These are phyloP conservation scores for Loriculus beryllinus DNA, from an alignment of 2,797 vertebrate species.

Conservation along the genomic window DNA sequence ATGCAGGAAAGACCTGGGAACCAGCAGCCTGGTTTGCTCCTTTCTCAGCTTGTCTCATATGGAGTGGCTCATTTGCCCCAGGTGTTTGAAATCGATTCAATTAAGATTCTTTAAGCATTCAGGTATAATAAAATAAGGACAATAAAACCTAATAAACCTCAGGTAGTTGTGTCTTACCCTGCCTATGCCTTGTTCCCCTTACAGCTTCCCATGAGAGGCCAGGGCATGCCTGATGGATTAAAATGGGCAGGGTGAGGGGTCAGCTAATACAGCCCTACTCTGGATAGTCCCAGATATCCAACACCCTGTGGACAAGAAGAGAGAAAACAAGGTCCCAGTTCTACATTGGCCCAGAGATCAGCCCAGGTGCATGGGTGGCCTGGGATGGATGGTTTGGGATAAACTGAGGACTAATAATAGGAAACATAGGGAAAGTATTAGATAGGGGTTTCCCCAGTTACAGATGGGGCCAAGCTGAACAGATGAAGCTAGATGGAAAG, in stretches of 20 bases:
- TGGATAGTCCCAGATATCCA: neutral
- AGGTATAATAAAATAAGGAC: neutral
- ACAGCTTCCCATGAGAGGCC: neutral
- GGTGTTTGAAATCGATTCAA: neutral
- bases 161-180: neutral
- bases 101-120: constrained; percentile 18
- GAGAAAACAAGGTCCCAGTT: neutral
- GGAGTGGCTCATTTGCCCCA: neutral
- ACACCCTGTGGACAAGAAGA: neutral
- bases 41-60: neutral
- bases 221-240: neutral
- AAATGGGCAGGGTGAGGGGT: neutral
- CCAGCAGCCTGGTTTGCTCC: neutral
- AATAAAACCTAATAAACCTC: constrained; percentile 29
- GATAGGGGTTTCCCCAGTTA: neutral
- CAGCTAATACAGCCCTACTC: neutral
- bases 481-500: neutral
- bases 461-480: neutral
- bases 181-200: neutral
- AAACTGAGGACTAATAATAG: neutral
- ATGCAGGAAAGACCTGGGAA: neutral
- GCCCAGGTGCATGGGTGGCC: neutral
- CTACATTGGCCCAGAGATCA: neutral
- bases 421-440: neutral
- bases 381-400: neutral